Conservation (phyloP, 1,140 invertebrate genomes). For the Antheraea mylitta region DNA sequence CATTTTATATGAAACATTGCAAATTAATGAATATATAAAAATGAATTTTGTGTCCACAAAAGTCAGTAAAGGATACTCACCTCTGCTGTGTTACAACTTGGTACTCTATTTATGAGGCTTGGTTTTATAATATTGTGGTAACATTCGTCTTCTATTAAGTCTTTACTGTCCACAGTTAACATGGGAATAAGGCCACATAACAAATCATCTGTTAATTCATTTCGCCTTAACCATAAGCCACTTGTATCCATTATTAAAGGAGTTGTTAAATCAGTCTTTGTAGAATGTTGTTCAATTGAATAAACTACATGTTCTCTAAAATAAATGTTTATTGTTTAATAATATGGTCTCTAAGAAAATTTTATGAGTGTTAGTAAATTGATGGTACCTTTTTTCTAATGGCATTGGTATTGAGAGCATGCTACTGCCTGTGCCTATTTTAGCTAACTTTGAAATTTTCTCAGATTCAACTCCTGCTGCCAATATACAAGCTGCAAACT, state of each 20-base stretch:
- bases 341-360: constrained; percentile 85
- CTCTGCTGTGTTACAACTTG: constrained; percentile 89
- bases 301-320: constrained; percentile 87
- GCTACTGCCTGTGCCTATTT: constrained; percentile 85
- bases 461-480: constrained; percentile 91
- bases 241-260: constrained; percentile 91
- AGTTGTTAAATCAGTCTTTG: constrained; percentile 88
- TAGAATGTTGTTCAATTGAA: constrained; percentile 86
- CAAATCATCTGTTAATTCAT: constrained; percentile 79
- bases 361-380: neutral
- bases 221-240: constrained; percentile 81
- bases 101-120: constrained; percentile 86
- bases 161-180: constrained; percentile 79
- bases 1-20: no score
- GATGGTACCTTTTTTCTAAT: constrained; percentile 50
- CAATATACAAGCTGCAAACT: constrained; percentile 87
- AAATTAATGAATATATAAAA: neutral
- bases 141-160: constrained; percentile 89
- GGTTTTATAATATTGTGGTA: constrained; percentile 91
- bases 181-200: constrained; percentile 76
- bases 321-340: constrained; percentile 82
- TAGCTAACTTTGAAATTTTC: constrained; percentile 87
- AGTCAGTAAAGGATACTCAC: constrained; percentile 71
- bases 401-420: constrained; percentile 86
- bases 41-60: neutral